Evolutionary conservation across 64 coral and sea anemone genomes (phyloP).

Genomic region (Montipora capricornis): DNA sequence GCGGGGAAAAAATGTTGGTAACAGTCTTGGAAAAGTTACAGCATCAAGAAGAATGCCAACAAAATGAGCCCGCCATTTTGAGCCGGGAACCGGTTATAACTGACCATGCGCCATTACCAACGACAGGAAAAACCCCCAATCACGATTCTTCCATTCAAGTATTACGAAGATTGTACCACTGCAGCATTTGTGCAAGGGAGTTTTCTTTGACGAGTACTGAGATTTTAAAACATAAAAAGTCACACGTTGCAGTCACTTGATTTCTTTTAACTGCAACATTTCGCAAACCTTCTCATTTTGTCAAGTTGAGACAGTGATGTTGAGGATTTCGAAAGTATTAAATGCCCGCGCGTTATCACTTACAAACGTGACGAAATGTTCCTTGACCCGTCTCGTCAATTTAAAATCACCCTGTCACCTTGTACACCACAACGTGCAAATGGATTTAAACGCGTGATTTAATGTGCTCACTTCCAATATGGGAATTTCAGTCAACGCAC

Average conservation of each 20-base stretch:
- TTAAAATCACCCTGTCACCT: no score
- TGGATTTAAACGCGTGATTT: no score
- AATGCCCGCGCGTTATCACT: no score
- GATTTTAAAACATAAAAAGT: slow-evolving; percentile 84
- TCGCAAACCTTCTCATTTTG: no score
- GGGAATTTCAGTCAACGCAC: no score
- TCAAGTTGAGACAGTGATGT: no score
- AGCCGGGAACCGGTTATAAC: background rate
- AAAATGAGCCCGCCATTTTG: background rate
- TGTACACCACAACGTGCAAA: no score
- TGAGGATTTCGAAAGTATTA: no score
- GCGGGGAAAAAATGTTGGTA: slow-evolving; percentile 84
- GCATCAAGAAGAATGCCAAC: slow-evolving; percentile 79
- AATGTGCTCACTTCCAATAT: no score
- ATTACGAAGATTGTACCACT: slow-evolving; percentile 70
- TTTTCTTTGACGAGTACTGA: slow-evolving; percentile 91
- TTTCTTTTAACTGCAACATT: no score
- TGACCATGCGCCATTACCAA: background rate
- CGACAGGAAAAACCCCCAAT: background rate
- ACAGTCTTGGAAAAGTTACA: slow-evolving; percentile 84
- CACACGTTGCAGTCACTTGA: slow-evolving; percentile 18
- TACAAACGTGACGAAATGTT: no score
- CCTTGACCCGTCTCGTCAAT: no score
- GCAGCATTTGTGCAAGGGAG: slow-evolving; percentile 58
- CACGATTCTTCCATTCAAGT: slow-evolving; percentile 30